Conservation (phyloP, 2,113 vertebrate species). For the Lonchura striata region DNA sequence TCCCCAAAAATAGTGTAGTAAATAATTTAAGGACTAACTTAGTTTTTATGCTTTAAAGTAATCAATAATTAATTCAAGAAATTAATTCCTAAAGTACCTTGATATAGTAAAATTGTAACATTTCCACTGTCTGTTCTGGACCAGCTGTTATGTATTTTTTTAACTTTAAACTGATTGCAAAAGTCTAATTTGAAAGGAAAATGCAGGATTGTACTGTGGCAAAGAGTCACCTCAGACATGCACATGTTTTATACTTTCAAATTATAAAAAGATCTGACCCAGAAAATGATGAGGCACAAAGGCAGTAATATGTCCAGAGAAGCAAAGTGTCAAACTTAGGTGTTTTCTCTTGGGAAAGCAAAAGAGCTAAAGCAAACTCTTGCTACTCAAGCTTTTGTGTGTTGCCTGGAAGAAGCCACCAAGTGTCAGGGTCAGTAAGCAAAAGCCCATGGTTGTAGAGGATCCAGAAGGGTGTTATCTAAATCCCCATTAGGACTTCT, state of each 20-base stretch:
- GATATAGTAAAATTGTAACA: neutral
- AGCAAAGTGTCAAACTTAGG: accelerated
- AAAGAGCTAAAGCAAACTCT: neutral
- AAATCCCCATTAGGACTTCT: neutral
- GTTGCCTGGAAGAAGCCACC: neutral
- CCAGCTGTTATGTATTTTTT: neutral
- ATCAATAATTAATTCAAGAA: neutral
- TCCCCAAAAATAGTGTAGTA: neutral
- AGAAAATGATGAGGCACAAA: neutral
- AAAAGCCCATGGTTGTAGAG: neutral
- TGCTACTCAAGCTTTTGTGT: neutral
- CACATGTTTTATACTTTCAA: neutral
- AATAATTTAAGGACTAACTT: neutral
- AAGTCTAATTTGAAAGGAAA: neutral
- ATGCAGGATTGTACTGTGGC: neutral
- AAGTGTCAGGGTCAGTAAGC: neutral
- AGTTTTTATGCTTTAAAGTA: neutral
- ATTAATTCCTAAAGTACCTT: neutral
- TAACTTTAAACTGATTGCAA: neutral
- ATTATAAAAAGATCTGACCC: neutral
- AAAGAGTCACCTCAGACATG: neutral
- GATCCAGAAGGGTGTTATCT: neutral
- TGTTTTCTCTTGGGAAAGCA: neutral
- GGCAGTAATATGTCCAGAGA: neutral
- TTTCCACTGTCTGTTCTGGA: neutral